Percentiles rank a stretch among this genome's conserved stretches.
phyloP scores from a whole-genome alignment of 1,140 invertebrate genomes.

The Drosophila subpulchrella region DNA sequence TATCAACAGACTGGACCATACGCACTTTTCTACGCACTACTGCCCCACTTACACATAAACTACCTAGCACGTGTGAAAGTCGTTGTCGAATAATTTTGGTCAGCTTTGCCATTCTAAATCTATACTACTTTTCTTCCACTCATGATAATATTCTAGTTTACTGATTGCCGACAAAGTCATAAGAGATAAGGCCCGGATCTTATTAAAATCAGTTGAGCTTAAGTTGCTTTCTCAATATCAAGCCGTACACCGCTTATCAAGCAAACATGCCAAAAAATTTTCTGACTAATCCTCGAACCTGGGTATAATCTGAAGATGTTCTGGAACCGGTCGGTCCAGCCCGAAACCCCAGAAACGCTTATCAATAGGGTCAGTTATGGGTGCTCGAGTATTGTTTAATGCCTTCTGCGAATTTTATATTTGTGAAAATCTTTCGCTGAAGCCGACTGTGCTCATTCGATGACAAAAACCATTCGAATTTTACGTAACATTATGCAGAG shows the following conservation, averaged over 20 bases:
- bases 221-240: conserved; percentile 35
- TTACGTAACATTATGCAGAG: conserved; percentile 82
- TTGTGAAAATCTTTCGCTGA: conserved; percentile 44
- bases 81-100: conserved; percentile 3
- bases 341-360: conserved; percentile 21
- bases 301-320: conserved; percentile 23
- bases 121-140: conserved; percentile 2
- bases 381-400: conserved; percentile 54
- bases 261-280: conserved; percentile 23
- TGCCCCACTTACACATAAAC: conserved; percentile 48
- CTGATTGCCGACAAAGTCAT: conserved; percentile 10
- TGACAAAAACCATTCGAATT: conserved; percentile 47
- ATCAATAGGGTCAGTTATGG: conserved; percentile 44
- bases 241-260: conserved; percentile 50
- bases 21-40: conserved; percentile 66
- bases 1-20: conserved; percentile 50
- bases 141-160: conserved; percentile 9
- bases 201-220: conserved; percentile 43
- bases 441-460: conserved; percentile 17
- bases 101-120: not conserved
- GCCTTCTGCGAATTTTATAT: conserved; percentile 64
- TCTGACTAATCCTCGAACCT: conserved; percentile 63
- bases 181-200: conserved; percentile 57
- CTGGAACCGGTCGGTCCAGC: conserved; percentile 16
- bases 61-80: conserved; percentile 29